Evolutionary conservation across 2,888 invertebrate species (phyloP).

Genomic region (Sinohyriopsis cumingii): DNA sequence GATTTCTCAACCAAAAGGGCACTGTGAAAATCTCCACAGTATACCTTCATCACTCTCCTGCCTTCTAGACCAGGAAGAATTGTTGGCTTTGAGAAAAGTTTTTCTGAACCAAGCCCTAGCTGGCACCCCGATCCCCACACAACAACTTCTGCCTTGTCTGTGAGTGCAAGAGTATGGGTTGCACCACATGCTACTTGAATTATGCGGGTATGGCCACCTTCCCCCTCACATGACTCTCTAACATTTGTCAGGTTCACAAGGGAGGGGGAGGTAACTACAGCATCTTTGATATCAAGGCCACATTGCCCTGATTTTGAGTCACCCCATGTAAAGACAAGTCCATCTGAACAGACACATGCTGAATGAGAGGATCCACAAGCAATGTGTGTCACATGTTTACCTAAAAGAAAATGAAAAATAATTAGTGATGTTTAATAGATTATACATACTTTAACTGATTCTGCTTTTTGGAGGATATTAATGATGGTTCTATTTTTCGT

Average conservation of each 20-base stretch:
- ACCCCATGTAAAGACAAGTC: slow-evolving; percentile 70
- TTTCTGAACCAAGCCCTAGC: slow-evolving; percentile 52
- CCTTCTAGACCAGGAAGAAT: slow-evolving; percentile 53
- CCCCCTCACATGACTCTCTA: slow-evolving; percentile 48
- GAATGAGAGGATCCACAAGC: slow-evolving; percentile 82
- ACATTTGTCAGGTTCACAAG: slow-evolving; percentile 38
- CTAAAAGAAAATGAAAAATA: slow-evolving; percentile 38
- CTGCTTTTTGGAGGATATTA: too few relatives aligned
- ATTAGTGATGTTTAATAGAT: neutral
- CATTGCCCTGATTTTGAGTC: slow-evolving; percentile 75
- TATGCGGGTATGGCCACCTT: slow-evolving; percentile 18
- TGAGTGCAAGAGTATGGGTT: slow-evolving; percentile 64
- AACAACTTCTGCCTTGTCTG: slow-evolving; percentile 65
- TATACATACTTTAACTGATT: too few relatives aligned
- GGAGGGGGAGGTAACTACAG: slow-evolving; percentile 43
- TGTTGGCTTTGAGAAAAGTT: slow-evolving; percentile 44
- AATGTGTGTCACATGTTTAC: slow-evolving; percentile 78
- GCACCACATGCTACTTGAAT: slow-evolving; percentile 61
- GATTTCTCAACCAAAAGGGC: slow-evolving; percentile 61
- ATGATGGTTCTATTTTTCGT: too few relatives aligned
- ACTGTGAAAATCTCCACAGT: slow-evolving; percentile 64
- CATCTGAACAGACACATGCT: slow-evolving; percentile 59
- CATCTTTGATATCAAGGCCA: slow-evolving; percentile 74
- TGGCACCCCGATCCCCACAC: slow-evolving; percentile 68
- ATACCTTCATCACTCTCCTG: slow-evolving; percentile 58